Conservation (phyloP, 2,797 vertebrate genomes). For the Odontamblyopus rebecca region DNA sequence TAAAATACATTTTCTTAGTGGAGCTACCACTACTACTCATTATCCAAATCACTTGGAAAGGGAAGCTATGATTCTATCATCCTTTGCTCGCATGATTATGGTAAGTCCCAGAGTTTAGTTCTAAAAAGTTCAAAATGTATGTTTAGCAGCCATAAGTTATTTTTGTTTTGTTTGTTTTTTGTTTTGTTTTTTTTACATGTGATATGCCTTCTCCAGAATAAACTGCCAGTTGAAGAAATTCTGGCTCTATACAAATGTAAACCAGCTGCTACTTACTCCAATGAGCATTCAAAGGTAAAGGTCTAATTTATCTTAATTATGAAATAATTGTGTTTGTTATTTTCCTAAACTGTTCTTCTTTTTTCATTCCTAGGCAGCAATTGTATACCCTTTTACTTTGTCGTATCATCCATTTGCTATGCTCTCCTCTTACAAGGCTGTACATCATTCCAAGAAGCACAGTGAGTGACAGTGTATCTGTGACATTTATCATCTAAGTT, state of each 20-base stretch:
- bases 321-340: not conserved
- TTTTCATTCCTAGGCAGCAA: constrained; percentile 52
- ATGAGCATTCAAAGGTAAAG: constrained; percentile 73
- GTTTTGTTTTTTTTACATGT: not conserved
- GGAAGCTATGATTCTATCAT: constrained; percentile 90
- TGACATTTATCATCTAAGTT: not conserved
- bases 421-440: constrained; percentile 83
- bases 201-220: constrained; percentile 73
- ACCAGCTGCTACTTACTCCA: constrained; percentile 59
- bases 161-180: not conserved
- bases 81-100: constrained; percentile 85
- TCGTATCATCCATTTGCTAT: constrained; percentile 87
- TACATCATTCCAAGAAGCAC: constrained; percentile 77
- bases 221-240: constrained; percentile 83
- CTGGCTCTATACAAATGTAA: constrained; percentile 81
- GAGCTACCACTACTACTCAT: constrained; percentile 21
- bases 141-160: not conserved
- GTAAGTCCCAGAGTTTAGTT: constrained; percentile 59
- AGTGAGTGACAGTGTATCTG: constrained; percentile 63
- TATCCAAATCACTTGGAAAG: constrained; percentile 77
- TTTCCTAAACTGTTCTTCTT: not conserved
- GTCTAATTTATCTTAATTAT: not conserved
- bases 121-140: not conserved
- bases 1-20: constrained; percentile 37
- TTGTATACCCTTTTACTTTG: constrained; percentile 76